These are phyloP conservation scores for Urocolius indicus DNA, from an alignment of 2,113 vertebrate species.

Conservation along the genomic window DNA sequence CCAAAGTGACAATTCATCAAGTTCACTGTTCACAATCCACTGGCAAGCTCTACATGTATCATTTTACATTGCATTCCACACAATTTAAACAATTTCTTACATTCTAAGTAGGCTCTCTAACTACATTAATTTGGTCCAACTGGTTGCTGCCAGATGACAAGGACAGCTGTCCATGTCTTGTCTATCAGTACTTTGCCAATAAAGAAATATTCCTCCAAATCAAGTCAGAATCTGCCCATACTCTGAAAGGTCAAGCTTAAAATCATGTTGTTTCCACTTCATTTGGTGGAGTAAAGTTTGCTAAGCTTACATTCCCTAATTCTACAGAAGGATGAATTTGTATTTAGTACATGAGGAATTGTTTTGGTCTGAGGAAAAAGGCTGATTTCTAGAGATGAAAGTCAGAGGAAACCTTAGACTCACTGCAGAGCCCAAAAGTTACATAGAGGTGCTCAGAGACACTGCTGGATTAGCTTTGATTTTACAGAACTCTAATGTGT, in stretches of 20 bases:
- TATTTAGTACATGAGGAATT: background rate
- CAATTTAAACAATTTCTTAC: background rate
- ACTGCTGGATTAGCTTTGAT: background rate
- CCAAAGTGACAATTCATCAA: conserved; percentile 58
- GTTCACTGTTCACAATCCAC: background rate
- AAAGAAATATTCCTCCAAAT: background rate
- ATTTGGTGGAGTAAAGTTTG: background rate
- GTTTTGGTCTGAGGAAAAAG: background rate
- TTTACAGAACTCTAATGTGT: background rate
- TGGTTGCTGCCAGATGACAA: background rate
- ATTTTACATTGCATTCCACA: background rate
- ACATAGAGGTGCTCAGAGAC: background rate
- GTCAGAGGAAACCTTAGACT: background rate
- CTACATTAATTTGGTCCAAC: background rate
- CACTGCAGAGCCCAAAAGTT: background rate
- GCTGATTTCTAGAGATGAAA: background rate
- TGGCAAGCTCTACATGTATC: background rate
- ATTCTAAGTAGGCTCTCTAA: background rate
- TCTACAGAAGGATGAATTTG: background rate
- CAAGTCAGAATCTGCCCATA: background rate
- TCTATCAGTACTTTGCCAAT: background rate
- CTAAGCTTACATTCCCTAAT: background rate
- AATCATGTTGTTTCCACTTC: background rate
- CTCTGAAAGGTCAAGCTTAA: background rate
- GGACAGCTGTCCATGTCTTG: background rate